Conservation (phyloP, 2,797 vertebrate species). For the Sternarchorhynchus goeldii region DNA sequence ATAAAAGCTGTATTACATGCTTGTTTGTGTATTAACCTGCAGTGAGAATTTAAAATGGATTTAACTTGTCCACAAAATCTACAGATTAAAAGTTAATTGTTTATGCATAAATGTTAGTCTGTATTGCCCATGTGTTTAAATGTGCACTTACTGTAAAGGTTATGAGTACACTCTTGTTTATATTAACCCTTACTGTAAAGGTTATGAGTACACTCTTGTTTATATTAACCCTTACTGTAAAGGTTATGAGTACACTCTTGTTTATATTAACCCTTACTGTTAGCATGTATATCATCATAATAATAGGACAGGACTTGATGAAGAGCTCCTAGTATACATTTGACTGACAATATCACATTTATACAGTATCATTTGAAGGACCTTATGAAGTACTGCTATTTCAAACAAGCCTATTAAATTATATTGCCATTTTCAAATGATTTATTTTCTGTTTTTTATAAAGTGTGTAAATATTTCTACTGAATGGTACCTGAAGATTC, state of each 20-base stretch:
- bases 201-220: not conserved
- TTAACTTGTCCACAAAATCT: not conserved
- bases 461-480: too few relatives aligned
- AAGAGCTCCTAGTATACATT: not conserved
- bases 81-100: not conserved
- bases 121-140: not conserved
- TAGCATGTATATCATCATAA: too few relatives aligned
- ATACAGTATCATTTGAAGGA: not conserved
- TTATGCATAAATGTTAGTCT: slow-evolving; percentile 3
- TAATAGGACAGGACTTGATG: too few relatives aligned
- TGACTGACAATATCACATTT: slow-evolving; percentile 18
- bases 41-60: not conserved
- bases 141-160: not conserved
- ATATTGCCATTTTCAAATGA: too few relatives aligned
- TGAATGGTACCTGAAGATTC: too few relatives aligned
- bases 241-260: not conserved
- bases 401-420: not conserved
- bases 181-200: slow-evolving; percentile 5
- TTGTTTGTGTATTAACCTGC: not conserved
- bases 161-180: not conserved
- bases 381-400: not conserved
- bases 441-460: too few relatives aligned
- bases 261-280: not conserved
- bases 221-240: not conserved
- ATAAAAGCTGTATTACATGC: not conserved